Conservation (phyloP, 2,888 invertebrate genomes). For the Hirtodrosophila confusa region DNA sequence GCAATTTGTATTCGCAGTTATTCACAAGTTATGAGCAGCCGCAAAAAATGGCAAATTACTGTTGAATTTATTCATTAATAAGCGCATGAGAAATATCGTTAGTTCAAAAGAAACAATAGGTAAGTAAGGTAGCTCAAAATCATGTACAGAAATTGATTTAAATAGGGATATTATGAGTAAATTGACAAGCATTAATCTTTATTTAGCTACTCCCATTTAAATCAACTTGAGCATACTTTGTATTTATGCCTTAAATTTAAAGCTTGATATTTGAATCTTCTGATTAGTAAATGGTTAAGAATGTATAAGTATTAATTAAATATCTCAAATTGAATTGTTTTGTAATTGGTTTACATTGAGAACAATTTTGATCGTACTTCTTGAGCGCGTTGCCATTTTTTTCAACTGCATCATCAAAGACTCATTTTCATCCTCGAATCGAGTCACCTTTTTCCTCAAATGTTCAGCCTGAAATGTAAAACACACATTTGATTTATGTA, state of each 20-base stretch:
- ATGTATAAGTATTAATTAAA: slow-evolving; percentile 17
- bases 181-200: too few relatives aligned
- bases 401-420: slow-evolving; percentile 96
- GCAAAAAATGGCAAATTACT: slow-evolving; percentile 85
- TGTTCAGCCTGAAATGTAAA: slow-evolving; percentile 89
- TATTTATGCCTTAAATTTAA: too few relatives aligned
- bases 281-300: slow-evolving; percentile 33
- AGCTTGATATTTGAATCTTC: too few relatives aligned
- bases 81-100: slow-evolving; percentile 62
- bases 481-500: slow-evolving; percentile 51
- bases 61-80: slow-evolving; percentile 46
- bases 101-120: slow-evolving; percentile 33
- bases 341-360: slow-evolving; percentile 19
- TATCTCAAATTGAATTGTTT: slow-evolving; percentile 13
- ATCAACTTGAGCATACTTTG: slow-evolving; percentile 8
- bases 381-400: slow-evolving; percentile 96
- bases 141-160: slow-evolving; percentile 8
- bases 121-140: slow-evolving; percentile 5
- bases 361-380: slow-evolving; percentile 86
- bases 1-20: slow-evolving; percentile 26
- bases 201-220: background rate
- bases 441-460: slow-evolving; percentile 94
- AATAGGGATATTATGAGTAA: background rate
- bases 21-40: slow-evolving; percentile 83
- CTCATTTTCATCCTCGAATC: slow-evolving; percentile 98